Evolutionary conservation across 2,797 vertebrate species (phyloP).

Genomic region (Myripristis murdjan): DNA sequence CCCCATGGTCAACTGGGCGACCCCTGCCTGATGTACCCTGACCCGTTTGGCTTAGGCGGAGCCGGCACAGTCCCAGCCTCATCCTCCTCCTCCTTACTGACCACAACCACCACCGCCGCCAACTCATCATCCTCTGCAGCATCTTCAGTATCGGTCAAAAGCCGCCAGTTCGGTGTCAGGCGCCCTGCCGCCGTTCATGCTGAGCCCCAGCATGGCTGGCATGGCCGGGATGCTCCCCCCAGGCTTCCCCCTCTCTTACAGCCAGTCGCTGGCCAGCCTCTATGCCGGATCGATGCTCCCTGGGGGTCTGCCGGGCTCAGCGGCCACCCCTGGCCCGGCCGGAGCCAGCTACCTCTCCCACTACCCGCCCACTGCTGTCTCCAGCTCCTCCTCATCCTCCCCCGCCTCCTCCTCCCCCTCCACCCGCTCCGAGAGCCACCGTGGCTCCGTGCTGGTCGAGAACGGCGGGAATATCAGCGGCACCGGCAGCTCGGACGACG

Average conservation of each 20-base stretch:
- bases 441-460: conserved; percentile 39
- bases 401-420: conserved; percentile 79
- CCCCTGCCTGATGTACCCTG: conserved; percentile 90
- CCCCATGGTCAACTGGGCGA: conserved; percentile 90
- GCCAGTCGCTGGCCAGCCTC: conserved; percentile 92
- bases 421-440: conserved; percentile 53
- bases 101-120: conserved; percentile 82
- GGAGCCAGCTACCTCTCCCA: conserved; percentile 90
- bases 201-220: conserved; percentile 85
- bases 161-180: conserved; percentile 79
- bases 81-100: conserved; percentile 84
- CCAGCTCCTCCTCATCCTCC: conserved; percentile 80
- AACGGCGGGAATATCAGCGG: conserved; percentile 62
- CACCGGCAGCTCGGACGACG: conserved; percentile 64
- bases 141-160: conserved; percentile 73
- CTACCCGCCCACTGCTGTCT: conserved; percentile 81
- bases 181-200: conserved; percentile 90
- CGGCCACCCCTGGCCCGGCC: conserved; percentile 78
- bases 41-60: conserved; percentile 86
- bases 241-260: conserved; percentile 90
- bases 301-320: conserved; percentile 86
- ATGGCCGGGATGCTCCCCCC: conserved; percentile 89
- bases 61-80: conserved; percentile 81
- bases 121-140: conserved; percentile 83
- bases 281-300: conserved; percentile 89